Evolutionary conservation across 2,113 vertebrate species (phyloP).

Genomic region (Hippocampus barbouri): DNA sequence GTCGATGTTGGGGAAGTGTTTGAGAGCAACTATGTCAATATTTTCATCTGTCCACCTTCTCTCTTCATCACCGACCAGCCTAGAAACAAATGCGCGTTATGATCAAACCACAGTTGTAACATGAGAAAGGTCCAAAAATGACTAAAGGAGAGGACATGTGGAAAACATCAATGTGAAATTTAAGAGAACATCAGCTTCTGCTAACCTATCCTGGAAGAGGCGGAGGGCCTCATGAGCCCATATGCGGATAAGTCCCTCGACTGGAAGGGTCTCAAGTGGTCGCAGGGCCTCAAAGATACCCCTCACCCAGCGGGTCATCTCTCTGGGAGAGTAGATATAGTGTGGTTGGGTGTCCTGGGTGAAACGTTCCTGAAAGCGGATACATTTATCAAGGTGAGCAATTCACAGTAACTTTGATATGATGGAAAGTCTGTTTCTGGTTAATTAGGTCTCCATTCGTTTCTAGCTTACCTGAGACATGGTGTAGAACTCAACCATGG

Average conservation of each 20-base stretch:
- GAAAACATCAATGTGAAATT: not conserved
- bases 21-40: constrained; percentile 90
- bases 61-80: constrained; percentile 94
- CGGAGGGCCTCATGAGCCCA: constrained; percentile 98
- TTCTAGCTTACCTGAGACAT: constrained; percentile 89
- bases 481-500: constrained; percentile 99
- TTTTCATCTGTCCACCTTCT: constrained; percentile 98
- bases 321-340: constrained; percentile 98
- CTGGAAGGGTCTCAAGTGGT: constrained; percentile 92
- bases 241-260: constrained; percentile 95
- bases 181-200: not conserved
- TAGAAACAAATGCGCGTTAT: constrained; percentile 43
- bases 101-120: not conserved
- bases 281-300: constrained; percentile 94
- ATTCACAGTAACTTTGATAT: not conserved
- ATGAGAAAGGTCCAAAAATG: not conserved
- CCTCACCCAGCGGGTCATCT: constrained; percentile 98
- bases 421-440: not conserved
- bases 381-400: not conserved
- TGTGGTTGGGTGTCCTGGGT: constrained; percentile 97
- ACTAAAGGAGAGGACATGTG: not conserved
- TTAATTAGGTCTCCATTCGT: not conserved
- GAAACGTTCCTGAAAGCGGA: constrained; percentile 83
- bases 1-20: constrained; percentile 98
- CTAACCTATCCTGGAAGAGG: constrained; percentile 96